Base-by-base conservation (phyloP, 2,888 invertebrate species). In the Mantis religiosa region DNA sequence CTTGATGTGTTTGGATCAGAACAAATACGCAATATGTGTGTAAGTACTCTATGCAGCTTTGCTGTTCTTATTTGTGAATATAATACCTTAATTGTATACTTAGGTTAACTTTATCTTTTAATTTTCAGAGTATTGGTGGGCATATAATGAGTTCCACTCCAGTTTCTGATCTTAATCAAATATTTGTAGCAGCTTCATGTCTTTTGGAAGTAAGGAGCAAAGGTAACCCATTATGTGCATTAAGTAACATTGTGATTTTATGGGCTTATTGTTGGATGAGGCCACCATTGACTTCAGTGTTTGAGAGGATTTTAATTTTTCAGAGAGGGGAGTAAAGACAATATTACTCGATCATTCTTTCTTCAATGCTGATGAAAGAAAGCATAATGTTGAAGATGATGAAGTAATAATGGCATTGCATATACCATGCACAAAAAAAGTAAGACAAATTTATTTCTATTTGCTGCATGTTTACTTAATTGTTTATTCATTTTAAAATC, bases 131-230 rank as follows among this genome's bases (percentile, higher is more conserved):
- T 25, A 93, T 99, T 47, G 98, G 97, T 54, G 99, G 99, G 34
- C 99, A 99, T 93, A 97, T 99, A 90, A 96, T 98, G 94, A 98
- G 98, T 0, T 97, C 98, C n/a, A 98, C 98, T 93, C 99, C 99
- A 0, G 98, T 99, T 92, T 98, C 99, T 0, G 99, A 99, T 93
- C 94, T 99, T 92, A 98, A 98, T 93, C 99, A 99, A 0, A 96
- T 99, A 91, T 95, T 99, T 90, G 95, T 98, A 94, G 98, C 98
- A 0, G 95, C 96, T 88, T 94, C 94, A 87, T 95, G 96, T 28
- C 93, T 94, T 90, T 92, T 98, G 20, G 95, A 95, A 91, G 93
- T 97, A 0, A 93, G 94, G 71, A 97, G 96, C 91, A 93, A 91
- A 91, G 91, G 92, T 92, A 90, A 90, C 87, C 8, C 20, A 20